Base-by-base conservation (phyloP, 2,113 vertebrate species). In the Fregata magnificens region DNA sequence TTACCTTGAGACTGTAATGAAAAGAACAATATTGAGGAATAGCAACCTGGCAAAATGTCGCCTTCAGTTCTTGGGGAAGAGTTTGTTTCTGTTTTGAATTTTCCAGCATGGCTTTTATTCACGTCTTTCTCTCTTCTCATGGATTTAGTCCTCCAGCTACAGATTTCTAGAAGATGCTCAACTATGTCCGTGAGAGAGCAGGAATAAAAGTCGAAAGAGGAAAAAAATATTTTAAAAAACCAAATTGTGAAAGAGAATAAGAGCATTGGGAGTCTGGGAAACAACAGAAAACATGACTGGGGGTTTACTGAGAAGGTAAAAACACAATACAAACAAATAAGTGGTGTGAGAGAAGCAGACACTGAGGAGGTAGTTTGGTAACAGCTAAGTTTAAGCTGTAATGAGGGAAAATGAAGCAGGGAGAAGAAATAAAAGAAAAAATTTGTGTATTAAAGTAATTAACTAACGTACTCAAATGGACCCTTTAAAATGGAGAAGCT, bases 21-120 rank as follows among this genome's bases (percentile, higher is more conserved):
- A 77, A 88, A 78, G 82, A 65, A 49, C 63, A 61, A 28, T 84
- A 77, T 25, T 59, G 74, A 71, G 77, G 45, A 59, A 25, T 24
- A 52, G 10, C 0, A 1, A 47, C 63, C 59, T 84, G 61, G 55
- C 26, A 52, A 47, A 78, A 10, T 0, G 0, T 13, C 74, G 34
- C 36, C 55, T 24, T 66, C 11, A 5, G 73, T 73, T 53, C 69
- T 29, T 47, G 70, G 40, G 82, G 31, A 55, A 47, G 83, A 62
- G 19, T 36, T 66, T 56, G 26, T 72, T 87, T 72, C 85, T 89
- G 32, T 88, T 91, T 78, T 55, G 65, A 38, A 7, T 88, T 47
- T 44, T 87, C 44, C 78, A 52, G 82, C 73, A 5, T 45, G 63
- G 72, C 32, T 86, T 81, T 53, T 59, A 19, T 42, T 80, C 81